These are phyloP conservation scores for Poecilia latipinna DNA, from an alignment of 2,113 vertebrate species.

Conservation along the genomic window DNA sequence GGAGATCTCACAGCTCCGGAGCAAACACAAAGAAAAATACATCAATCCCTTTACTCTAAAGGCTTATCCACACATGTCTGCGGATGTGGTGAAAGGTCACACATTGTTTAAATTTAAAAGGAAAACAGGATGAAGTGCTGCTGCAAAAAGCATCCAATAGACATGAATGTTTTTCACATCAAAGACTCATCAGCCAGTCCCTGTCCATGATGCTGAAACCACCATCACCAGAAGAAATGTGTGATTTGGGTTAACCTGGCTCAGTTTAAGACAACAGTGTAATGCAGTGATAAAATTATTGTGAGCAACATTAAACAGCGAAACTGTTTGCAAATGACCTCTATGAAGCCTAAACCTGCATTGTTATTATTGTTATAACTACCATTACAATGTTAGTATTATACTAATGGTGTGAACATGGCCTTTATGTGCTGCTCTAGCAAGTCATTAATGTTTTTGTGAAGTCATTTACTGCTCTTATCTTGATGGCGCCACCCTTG, in stretches of 20 bases:
- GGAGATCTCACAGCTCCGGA: slow-evolving; percentile 39
- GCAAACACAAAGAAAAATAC: slow-evolving; percentile 18
- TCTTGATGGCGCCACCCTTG: slow-evolving; percentile 48
- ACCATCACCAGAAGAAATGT: neutral
- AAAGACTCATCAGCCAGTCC: neutral
- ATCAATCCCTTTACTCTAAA: neutral
- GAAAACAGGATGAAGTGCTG: neutral
- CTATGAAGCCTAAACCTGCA: neutral
- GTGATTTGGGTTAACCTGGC: too few species aligned
- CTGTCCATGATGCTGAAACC: slow-evolving; percentile 48
- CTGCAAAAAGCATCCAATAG: neutral
- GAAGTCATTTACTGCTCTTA: slow-evolving; percentile 31
- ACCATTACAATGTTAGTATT: neutral
- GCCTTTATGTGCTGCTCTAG: neutral
- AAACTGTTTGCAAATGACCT: neutral
- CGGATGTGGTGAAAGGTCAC: neutral
- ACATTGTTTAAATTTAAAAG: neutral
- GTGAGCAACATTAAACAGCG: neutral
- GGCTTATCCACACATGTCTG: neutral
- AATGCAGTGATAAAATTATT: too few species aligned
- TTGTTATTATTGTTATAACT: neutral
- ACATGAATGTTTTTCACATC: neutral
- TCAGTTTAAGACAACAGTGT: too few species aligned
- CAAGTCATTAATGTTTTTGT: neutral
- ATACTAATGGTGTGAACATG: neutral